Conservation (phyloP, 2,113 vertebrate genomes). For the Nycticorax nycticorax region DNA sequence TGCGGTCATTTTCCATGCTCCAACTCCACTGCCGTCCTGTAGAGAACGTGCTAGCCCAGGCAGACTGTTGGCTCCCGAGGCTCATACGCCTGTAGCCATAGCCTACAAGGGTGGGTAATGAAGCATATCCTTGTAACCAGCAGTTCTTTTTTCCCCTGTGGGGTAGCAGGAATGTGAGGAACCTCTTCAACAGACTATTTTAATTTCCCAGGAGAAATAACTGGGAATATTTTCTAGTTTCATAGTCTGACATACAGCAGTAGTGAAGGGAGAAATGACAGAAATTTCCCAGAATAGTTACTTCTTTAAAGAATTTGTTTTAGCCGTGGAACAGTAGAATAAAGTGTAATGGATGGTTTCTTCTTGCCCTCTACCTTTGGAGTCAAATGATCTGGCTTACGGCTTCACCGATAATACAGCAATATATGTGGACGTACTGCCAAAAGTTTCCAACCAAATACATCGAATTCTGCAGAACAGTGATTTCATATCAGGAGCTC, state of each 20-base stretch:
- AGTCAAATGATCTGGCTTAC: not conserved
- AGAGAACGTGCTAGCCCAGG: not conserved
- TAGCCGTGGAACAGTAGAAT: not conserved
- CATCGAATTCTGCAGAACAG: not conserved
- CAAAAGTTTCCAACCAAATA: not conserved
- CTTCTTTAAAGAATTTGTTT: not conserved
- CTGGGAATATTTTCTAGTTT: not conserved
- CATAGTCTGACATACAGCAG: not conserved
- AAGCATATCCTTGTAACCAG: not conserved
- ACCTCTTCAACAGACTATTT: not conserved
- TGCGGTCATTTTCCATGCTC: not conserved
- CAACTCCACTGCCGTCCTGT: not conserved
- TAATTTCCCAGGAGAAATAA: slow-evolving; percentile 48
- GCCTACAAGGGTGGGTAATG: not conserved
- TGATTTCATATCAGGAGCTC: not conserved
- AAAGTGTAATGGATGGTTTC: not conserved
- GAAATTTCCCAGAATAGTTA: not conserved
- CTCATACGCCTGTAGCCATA: accelerated
- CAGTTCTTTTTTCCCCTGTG: not conserved
- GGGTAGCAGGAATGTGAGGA: not conserved
- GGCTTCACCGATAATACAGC: not conserved
- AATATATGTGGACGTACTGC: not conserved
- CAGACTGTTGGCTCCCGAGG: not conserved
- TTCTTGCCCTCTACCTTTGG: not conserved
- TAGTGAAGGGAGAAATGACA: not conserved